Base-by-base conservation (phyloP, 2,113 vertebrate genomes). In the Meleagris gallopavo region DNA sequence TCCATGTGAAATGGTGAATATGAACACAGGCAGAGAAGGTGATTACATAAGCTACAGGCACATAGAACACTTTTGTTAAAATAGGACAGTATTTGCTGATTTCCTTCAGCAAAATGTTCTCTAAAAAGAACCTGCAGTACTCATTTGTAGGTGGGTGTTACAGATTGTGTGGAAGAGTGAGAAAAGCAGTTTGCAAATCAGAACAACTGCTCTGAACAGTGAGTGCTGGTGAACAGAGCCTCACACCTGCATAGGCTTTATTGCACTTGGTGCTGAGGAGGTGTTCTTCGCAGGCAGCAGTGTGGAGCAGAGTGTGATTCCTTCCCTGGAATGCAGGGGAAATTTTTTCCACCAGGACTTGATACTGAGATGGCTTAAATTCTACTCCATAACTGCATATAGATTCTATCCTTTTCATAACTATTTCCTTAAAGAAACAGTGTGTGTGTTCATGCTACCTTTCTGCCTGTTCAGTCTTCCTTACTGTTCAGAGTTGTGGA, bases 141-240 rank as follows among this genome's bases (percentile, higher is more conserved):
- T 11, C 46, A 19, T 50, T 14, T 57, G 52, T 13, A 24, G 54
- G 46, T 38, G 19, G 65, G 11, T 74, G 45, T 60, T 79, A 12
- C n/a, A 54, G 45, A 10, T 86, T 30, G 43, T 3, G n/a, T 52
- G 43, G 74, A 81, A 76, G 34, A 22, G 20, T 7, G 38, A 20
- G 36, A 48, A 62, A 64, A 65, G n/a, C 48, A 76, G 30, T 12
- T 87, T 62, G 46, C 6, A 55, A 38, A 41, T 10, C 34, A 62
- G 58, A 25, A 29, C 22, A 2, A 10, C 41, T 5, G 18, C 43
- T 41, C 18, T 86, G 41, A 9, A n/a, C 72, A 0, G 0, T 58
- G 46, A 40, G 22, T 45, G 15, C n/a, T 70, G 70, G 19, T 74
- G 43, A 45, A 21, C 62, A 54, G 71, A 58, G 55, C 50, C 40